phyloP scores from a whole-genome alignment of 1,140 invertebrate genomes.

The Aphaenogaster floridana region DNA sequence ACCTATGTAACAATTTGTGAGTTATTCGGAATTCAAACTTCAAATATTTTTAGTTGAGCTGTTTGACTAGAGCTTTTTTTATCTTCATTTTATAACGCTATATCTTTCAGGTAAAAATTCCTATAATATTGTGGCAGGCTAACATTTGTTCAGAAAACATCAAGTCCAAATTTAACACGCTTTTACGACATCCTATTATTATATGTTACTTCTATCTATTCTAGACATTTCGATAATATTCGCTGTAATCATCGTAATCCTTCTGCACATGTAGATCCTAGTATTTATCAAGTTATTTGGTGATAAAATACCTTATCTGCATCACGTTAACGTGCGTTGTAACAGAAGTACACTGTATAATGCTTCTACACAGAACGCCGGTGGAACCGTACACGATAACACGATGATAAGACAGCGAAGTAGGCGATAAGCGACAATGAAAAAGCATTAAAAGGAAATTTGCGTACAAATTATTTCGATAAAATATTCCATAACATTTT shows the following conservation, averaged over 20 bases:
- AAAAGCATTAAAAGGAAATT: neutral
- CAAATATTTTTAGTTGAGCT: neutral
- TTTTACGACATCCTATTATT: neutral
- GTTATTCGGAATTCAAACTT: neutral
- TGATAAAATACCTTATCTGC: conserved; percentile 39
- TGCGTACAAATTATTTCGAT: neutral
- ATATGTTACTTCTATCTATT: neutral
- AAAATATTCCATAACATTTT: neutral
- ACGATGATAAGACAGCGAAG: conserved; percentile 5
- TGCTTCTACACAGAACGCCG: neutral
- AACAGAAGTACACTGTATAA: neutral
- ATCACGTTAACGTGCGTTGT: conserved; percentile 24
- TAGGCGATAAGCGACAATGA: neutral
- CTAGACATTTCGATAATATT: neutral
- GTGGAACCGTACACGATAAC: conserved; percentile 25
- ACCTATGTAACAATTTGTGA: neutral
- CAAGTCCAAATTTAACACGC: neutral
- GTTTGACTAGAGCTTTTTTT: neutral
- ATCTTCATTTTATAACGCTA: neutral
- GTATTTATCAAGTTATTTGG: neutral
- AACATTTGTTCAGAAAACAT: neutral
- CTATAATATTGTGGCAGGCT: neutral
- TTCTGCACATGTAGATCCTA: neutral
- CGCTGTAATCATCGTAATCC: neutral
- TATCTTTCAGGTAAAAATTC: neutral